phyloP scores from a whole-genome alignment of 1,140 invertebrate genomes.

The Solenopsis invicta region DNA sequence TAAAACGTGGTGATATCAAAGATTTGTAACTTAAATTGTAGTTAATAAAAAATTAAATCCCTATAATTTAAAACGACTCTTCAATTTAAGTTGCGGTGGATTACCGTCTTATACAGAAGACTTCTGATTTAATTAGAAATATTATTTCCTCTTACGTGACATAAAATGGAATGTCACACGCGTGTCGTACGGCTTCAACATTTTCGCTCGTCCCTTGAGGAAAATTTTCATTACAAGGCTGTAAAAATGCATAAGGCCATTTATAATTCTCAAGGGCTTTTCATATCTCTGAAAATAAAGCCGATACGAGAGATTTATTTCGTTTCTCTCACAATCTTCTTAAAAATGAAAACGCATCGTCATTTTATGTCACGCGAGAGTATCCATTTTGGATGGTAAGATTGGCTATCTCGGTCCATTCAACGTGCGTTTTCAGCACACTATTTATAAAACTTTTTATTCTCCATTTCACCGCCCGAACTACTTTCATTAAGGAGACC shows the following conservation, averaged over 20 bases:
- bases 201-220: conserved; percentile 4
- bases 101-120: not conserved
- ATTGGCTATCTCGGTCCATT: not conserved
- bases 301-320: conserved; percentile 42
- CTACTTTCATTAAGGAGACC: conserved; percentile 19
- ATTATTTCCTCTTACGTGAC: conserved; percentile 14
- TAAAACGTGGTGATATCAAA: not conserved
- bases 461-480: not conserved
- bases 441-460: conserved; percentile 25
- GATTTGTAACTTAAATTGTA: conserved; percentile 2
- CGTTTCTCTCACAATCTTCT: conserved; percentile 25
- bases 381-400: not conserved
- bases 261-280: conserved; percentile 44
- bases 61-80: not conserved
- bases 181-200: conserved; percentile 26
- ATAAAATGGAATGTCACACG: conserved; percentile 14
- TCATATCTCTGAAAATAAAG: conserved; percentile 50
- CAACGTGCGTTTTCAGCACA: not conserved
- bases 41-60: conserved; percentile 26
- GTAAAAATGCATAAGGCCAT: conserved; percentile 56
- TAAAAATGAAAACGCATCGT: conserved; percentile 1
- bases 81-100: not conserved
- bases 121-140: conserved; percentile 29
- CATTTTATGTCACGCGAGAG: conserved; percentile 7
- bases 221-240: conserved; percentile 53